Evolutionary conservation across 2,888 invertebrate species (phyloP).

Genomic region (Nymphalis polychloros): DNA sequence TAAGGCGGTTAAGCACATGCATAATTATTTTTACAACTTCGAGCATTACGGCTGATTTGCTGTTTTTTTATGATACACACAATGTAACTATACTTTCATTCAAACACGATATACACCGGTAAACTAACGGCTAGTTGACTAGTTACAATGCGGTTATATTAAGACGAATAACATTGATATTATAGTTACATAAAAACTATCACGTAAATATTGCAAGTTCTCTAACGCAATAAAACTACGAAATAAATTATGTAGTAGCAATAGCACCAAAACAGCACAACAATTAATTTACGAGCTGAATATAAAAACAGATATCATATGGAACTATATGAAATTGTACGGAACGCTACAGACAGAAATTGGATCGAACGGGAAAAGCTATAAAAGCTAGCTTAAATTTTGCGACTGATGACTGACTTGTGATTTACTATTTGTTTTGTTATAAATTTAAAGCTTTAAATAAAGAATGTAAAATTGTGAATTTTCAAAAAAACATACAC

Average conservation of each 20-base stretch:
- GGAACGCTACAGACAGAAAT: not conserved
- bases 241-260: slow-evolving; percentile 32
- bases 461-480: slow-evolving; percentile 11
- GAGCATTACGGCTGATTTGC: slow-evolving; percentile 1
- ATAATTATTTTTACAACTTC: slow-evolving; percentile 3
- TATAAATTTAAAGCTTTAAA: slow-evolving; percentile 21
- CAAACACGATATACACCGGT: slow-evolving; percentile 6
- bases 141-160: slow-evolving; percentile 18
- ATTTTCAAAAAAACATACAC: no score
- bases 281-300: slow-evolving; percentile 16
- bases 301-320: not conserved
- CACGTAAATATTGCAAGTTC: slow-evolving; percentile 9
- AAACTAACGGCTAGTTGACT: slow-evolving; percentile 21
- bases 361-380: no score
- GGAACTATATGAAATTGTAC: not conserved
- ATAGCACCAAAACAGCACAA: slow-evolving; percentile 40
- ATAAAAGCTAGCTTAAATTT: not conserved
- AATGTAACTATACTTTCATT: slow-evolving; percentile 19
- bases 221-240: slow-evolving; percentile 19
- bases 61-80: not conserved
- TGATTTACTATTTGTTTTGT: slow-evolving; percentile 8
- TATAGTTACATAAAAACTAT: slow-evolving; percentile 6
- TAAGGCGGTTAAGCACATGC: slow-evolving; percentile 28
- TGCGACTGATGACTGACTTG: not conserved
- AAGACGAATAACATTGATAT: slow-evolving; percentile 12